Conservation (phyloP, 30 jellyfish, hydroid and myxozoan genomes). For the Turritopsis rubra region DNA sequence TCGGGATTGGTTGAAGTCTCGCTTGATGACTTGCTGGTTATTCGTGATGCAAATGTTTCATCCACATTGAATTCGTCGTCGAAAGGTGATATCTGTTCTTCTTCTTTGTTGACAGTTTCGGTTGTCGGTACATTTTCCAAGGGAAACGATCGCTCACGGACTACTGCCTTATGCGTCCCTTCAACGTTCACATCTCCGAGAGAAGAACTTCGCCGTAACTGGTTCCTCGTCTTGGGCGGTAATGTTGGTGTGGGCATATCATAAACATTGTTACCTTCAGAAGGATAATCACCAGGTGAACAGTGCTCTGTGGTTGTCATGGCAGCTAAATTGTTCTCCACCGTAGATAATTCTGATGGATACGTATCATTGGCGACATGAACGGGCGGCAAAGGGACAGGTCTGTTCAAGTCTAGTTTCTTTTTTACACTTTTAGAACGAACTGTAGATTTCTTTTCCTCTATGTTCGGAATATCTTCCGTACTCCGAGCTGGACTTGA, state of each 20-base stretch:
- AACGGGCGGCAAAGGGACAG: slow-evolving; percentile 72
- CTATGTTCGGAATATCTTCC: slow-evolving; percentile 27
- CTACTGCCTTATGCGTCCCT: neutral
- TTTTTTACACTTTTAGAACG: slow-evolving; percentile 4
- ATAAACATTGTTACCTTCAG: neutral
- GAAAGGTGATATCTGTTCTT: neutral
- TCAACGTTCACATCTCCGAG: neutral
- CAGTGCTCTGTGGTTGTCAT: neutral
- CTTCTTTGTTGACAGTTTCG: neutral
- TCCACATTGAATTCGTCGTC: slow-evolving; percentile 5
- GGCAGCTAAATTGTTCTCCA: neutral
- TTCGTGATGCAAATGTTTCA: neutral
- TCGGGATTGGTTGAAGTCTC: neutral
- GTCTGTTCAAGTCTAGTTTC: slow-evolving; percentile 36
- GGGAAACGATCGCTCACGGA: neutral
- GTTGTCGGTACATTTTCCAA: neutral
- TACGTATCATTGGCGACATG: slow-evolving; percentile 13
- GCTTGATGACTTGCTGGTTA: neutral
- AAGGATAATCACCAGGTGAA: neutral
- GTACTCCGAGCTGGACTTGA: slow-evolving; percentile 35
- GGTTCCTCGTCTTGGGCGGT: slow-evolving; percentile 47
- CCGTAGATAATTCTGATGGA: neutral
- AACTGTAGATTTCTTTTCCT: neutral
- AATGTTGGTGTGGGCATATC: slow-evolving; percentile 49
- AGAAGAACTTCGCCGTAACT: neutral